Evolutionary conservation across 2,113 vertebrate genomes (phyloP).

Genomic region (Xiphophorus couchianus): DNA sequence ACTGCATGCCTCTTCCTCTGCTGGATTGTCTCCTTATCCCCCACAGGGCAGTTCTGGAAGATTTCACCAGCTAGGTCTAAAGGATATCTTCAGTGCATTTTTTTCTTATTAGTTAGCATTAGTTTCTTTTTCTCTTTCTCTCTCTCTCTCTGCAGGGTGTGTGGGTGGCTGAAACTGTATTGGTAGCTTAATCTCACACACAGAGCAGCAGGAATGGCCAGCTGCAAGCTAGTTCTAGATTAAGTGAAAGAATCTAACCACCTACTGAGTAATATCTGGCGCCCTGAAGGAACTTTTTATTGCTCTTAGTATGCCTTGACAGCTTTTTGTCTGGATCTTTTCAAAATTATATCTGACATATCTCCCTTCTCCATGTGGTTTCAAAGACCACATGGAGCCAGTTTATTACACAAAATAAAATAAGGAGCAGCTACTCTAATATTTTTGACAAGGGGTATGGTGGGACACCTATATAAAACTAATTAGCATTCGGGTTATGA

Average conservation of each 20-base stretch:
- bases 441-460: slow-evolving; percentile 66
- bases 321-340: background rate
- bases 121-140: background rate
- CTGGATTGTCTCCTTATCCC: slow-evolving; percentile 26
- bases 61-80: slow-evolving; percentile 45
- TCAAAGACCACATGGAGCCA: slow-evolving; percentile 8
- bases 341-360: slow-evolving; percentile 13
- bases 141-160: slow-evolving; percentile 4
- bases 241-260: slow-evolving; percentile 40
- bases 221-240: slow-evolving; percentile 31
- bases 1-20: slow-evolving; percentile 7
- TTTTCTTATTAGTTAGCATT: slow-evolving; percentile 48
- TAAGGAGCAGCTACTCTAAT: slow-evolving; percentile 44
- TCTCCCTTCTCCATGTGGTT: background rate
- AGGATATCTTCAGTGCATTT: slow-evolving; percentile 36
- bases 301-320: background rate
- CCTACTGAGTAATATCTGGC: slow-evolving; percentile 9
- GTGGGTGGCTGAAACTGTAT: slow-evolving; percentile 20
- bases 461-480: slow-evolving; percentile 66
- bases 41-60: slow-evolving; percentile 18
- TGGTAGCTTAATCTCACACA: slow-evolving; percentile 35
- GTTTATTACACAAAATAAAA: slow-evolving; percentile 46
- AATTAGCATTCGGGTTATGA: slow-evolving; percentile 75
- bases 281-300: background rate
- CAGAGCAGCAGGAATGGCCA: slow-evolving; percentile 26